Base-by-base conservation (phyloP, 2,113 vertebrate genomes). In the mouse (Mus musculus) region DNA sequence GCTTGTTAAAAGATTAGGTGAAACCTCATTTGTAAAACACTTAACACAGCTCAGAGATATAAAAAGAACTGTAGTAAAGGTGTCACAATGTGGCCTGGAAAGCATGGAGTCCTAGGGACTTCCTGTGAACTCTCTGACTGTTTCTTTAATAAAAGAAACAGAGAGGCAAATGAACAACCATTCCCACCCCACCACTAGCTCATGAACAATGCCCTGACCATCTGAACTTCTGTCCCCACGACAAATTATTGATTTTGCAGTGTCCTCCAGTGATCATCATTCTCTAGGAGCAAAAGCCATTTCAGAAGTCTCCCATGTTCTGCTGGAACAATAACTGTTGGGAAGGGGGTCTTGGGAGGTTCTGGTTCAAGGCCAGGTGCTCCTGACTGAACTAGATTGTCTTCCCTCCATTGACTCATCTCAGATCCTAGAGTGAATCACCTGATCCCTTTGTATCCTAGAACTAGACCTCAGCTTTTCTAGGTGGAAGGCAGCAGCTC, bases 191-290 rank as follows among this genome's bases (percentile, higher is more conserved):
- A 92, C 54, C n/a, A 24, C 17, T 17, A 42, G 26, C 36, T 54
- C 59, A 28, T 28, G 67, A 75, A 52, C 14, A 46, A 49, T 33
- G 2, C 28, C 49, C 8, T n/a, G 10, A 26, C 7, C 19, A 24
- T 36, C 67, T 63, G 54, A 24, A 7, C 14, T 63, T 42, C n/a
- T 59, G 13, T 49, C 46, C 67, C 30, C 65, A 49, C 67, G 89
- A 84, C 65, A 78, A 30, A 49, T 36, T 67, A 89, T 13, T 89
- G 54, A 91, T 85, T 95, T 92, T 88, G 20, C 30, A 77, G 26
- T 73, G 69, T 88, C 95, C 69, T 95, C 42, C 52, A 95, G 61
- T 26, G 14, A 49, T 39, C 59, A 81, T 78, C 73, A 67, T 77
- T 88, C 49, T 28, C 28, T 46, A 49, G 71, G n/a, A 49, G 54